Base-by-base conservation (phyloP, 2,888 invertebrate genomes). In the Amphipoea oculea region DNA sequence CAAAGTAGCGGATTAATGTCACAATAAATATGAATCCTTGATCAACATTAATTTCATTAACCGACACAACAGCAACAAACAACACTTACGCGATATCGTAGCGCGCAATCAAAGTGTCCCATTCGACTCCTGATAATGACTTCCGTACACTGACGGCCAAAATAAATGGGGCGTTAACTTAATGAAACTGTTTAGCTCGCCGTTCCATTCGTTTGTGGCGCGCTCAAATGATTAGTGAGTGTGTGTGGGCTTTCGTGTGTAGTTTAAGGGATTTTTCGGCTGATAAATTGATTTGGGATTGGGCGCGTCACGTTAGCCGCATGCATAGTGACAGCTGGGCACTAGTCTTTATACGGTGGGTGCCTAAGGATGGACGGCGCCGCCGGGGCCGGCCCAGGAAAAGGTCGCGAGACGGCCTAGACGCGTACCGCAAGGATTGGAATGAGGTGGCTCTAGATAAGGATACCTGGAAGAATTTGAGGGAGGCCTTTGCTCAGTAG, bases 21-120 rank as follows among this genome's bases (percentile, higher is more conserved):
- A 77, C 4, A 23, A 74, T 12, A 74, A 9, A 45, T 14, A 45
- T n/a, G 17, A 73, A 73, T 73, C 63, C 51, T 54, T 17, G 4
- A 14, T n/a, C 40, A 51, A 51, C 57, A 72, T n/a, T 60, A 51
- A 71, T 68, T 76, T 73, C 7, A 73, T 65, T 54, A n/a, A 67
- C 29, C 20, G 67, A 20, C 60, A 77, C 60, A 81, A 79, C 63
- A 69, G 36, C 60, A 78, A 67, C 76, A 74, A 69, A 84, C 74
- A 76, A 5, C 36, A 54, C 66, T 85, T 76, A 78, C 63, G 78
- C 67, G 77, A 80, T 73, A 82, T 81, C 69, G 76, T 60, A 45
- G 68, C 48, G 63, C 17, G 68, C 84, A 88, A 89, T 90, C 88
- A 89, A 91, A 89, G 86, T 85, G 87, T 90, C 88, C 82, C 82